A percentile compares a stretch with the other conserved stretches of the same genome.
Conservation (phyloP, 2,113 vertebrate species). For the Hydropotes inermis region DNA sequence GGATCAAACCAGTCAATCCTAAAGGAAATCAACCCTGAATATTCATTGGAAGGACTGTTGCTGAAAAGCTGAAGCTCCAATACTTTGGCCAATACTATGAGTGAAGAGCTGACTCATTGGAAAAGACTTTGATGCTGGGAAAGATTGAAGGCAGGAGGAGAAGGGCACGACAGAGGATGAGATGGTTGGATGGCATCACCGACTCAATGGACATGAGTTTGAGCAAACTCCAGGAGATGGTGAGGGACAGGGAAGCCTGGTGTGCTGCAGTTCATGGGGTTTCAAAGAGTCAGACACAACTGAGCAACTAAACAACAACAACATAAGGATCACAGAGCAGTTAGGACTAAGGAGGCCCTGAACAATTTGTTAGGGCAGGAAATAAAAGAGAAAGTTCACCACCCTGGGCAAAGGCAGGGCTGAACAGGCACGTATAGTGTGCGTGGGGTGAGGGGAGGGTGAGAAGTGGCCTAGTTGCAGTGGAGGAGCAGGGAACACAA, state of each 20-base stretch:
- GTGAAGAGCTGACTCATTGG: not conserved
- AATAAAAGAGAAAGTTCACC: not conserved
- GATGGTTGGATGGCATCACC: not conserved
- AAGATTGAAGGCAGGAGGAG: not conserved
- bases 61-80: not conserved
- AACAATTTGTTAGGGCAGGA: not conserved
- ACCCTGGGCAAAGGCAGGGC: not conserved
- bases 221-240: not conserved
- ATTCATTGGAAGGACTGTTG: not conserved
- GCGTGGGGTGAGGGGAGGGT: not conserved
- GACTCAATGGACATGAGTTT: not conserved
- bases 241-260: not conserved
- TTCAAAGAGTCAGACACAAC: not conserved
- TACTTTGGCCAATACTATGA: not conserved
- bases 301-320: not conserved
- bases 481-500: not conserved
- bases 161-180: not conserved
- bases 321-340: not conserved
- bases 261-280: not conserved
- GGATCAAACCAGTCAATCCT: not conserved
- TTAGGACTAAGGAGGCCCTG: not conserved
- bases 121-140: not conserved
- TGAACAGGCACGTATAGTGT: too few species aligned
- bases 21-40: not conserved
- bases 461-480: rapidly evolving